Conservation (phyloP, 2,888 invertebrate species). For the Danaus chrysippus region DNA sequence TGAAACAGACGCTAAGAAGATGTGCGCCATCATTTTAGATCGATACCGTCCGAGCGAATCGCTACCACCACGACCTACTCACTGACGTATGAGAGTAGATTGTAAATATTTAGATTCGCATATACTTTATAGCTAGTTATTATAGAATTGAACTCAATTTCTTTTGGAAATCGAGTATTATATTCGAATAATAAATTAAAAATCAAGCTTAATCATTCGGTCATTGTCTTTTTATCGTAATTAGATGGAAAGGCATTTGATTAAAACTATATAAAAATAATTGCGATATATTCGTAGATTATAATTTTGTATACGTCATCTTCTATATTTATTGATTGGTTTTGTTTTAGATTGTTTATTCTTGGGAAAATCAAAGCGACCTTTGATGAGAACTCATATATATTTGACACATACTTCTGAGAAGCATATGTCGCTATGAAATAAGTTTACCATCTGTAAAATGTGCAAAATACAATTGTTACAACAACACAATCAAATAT, state of each 20-base stretch:
- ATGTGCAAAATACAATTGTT: slow-evolving; percentile 22
- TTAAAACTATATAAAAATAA: neutral
- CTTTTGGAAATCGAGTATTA: slow-evolving; percentile 53
- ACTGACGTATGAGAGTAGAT: slow-evolving; percentile 19
- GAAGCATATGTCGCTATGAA: slow-evolving; percentile 53
- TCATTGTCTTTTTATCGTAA: slow-evolving; percentile 4
- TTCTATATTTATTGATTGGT: too few relatives aligned
- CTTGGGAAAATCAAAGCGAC: slow-evolving; percentile 18
- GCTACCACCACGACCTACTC: slow-evolving; percentile 40
- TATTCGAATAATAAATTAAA: slow-evolving; percentile 36
- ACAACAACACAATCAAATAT: neutral
- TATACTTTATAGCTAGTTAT: slow-evolving; percentile 7
- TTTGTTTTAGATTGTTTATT: too few relatives aligned
- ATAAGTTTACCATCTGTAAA: slow-evolving; percentile 32
- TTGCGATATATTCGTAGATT: neutral
- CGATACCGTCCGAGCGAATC: slow-evolving; percentile 80
- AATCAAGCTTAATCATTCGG: neutral
- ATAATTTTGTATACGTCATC: too few relatives aligned
- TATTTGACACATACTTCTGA: slow-evolving; percentile 51
- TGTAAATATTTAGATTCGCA: slow-evolving; percentile 10
- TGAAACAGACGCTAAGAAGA: slow-evolving; percentile 92
- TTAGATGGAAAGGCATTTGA: neutral
- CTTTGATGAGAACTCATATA: slow-evolving; percentile 33
- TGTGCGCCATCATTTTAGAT: slow-evolving; percentile 91
- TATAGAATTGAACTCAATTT: slow-evolving; percentile 58